phyloP scores from a whole-genome alignment of 2,113 vertebrate species.

The Scolopax mira region DNA sequence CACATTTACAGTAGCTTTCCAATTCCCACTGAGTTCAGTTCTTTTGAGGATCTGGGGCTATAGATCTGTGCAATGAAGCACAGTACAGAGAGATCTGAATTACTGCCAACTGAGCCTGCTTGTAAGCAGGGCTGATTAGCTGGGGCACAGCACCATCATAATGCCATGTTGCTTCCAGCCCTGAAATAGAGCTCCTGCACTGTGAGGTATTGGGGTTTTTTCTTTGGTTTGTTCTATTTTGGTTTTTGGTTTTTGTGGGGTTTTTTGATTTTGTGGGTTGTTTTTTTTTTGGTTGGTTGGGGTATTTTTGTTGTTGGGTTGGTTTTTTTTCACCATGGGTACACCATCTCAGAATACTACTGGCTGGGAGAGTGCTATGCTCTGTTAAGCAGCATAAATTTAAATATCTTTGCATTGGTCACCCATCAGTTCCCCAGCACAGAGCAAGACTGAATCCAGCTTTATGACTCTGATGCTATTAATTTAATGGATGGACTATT shows the following conservation, averaged over 20 bases:
- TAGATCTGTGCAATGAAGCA: not conserved
- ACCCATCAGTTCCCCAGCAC: not conserved
- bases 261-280: no score
- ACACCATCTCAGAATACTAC: not conserved
- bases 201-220: fast-evolving
- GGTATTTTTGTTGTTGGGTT: no score
- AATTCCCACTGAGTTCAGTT: not conserved
- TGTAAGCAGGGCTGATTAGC: not conserved
- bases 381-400: not conserved
- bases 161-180: not conserved
- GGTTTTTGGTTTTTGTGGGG: no score
- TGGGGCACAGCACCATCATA: not conserved
- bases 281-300: no score
- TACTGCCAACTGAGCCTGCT: not conserved
- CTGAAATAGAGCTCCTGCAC: not conserved
- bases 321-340: not conserved
- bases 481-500: not conserved
- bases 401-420: not conserved
- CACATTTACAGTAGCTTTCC: not conserved
- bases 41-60: not conserved
- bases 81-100: not conserved
- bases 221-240: no score
- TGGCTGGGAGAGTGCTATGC: not conserved
- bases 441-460: not conserved
- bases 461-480: not conserved